These are phyloP conservation scores for Hydrolagus affinis DNA, from an alignment of 2,113 vertebrate species.

Conservation along the genomic window DNA sequence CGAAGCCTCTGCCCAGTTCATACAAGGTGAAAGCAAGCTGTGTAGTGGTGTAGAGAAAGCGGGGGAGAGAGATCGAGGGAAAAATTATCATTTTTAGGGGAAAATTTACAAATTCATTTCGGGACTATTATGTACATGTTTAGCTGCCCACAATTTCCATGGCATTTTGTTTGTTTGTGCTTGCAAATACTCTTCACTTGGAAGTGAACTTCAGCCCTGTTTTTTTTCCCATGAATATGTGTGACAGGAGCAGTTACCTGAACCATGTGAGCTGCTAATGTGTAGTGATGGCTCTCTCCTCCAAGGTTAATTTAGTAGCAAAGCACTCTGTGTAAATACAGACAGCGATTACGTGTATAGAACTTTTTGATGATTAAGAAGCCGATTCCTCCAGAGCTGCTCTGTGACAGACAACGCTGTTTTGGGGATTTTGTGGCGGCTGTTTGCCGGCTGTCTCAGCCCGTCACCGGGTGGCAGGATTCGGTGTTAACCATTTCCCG, in stretches of 20 bases:
- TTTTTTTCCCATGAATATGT: slow-evolving; percentile 4
- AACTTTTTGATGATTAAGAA: slow-evolving; percentile 24
- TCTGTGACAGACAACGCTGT: slow-evolving; percentile 15
- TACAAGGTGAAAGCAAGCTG: slow-evolving; percentile 99
- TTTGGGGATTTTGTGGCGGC: slow-evolving; percentile 11
- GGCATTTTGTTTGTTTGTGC: slow-evolving; percentile 6
- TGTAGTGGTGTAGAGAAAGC: slow-evolving; percentile 85
- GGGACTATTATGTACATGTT: slow-evolving; percentile 54
- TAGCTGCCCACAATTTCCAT: slow-evolving; percentile 25
- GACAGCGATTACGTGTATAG: slow-evolving; percentile 4
- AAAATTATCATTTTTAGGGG: slow-evolving; percentile 58
- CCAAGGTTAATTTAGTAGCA: slow-evolving; percentile 16
- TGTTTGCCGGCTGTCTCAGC: not conserved
- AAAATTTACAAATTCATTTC: slow-evolving; percentile 52
- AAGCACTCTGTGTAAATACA: slow-evolving; percentile 23
- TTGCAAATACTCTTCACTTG: slow-evolving; percentile 14
- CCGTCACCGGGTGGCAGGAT: not conserved
- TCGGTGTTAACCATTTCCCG: slow-evolving; percentile 2
- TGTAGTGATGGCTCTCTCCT: slow-evolving; percentile 15
- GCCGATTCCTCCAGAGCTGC: slow-evolving; percentile 9
- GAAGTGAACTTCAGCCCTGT: slow-evolving; percentile 14
- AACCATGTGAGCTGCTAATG: slow-evolving; percentile 12
- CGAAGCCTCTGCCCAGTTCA: slow-evolving; percentile 79
- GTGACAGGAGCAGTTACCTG: slow-evolving; percentile 9
- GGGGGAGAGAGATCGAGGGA: slow-evolving; percentile 42